phyloP scores from a whole-genome alignment of 2,888 invertebrate species.

The Tenthredo mesomela region DNA sequence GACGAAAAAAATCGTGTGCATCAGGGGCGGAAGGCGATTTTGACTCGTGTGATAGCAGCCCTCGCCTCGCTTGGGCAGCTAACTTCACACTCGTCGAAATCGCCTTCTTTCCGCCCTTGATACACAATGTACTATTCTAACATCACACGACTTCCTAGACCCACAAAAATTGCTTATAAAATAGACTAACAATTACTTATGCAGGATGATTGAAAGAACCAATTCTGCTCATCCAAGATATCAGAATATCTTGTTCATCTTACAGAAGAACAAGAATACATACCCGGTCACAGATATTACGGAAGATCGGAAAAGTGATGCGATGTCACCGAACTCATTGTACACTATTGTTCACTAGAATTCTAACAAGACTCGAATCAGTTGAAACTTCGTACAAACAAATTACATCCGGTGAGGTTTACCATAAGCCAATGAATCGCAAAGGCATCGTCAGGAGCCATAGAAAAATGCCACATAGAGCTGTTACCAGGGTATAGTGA shows the following conservation, averaged over 20 bases:
- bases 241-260: not conserved
- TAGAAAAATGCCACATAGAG: not conserved
- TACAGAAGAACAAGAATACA: not conserved
- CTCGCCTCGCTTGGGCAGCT: no score
- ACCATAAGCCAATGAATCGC: constrained; percentile 23
- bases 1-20: no score
- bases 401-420: not conserved
- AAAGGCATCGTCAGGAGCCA: constrained; percentile 2
- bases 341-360: not conserved
- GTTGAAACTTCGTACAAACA: not conserved
- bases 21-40: no score
- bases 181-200: not conserved
- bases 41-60: no score
- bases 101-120: no score
- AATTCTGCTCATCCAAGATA: not conserved
- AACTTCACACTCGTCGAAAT: no score
- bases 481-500: constrained; percentile 68
- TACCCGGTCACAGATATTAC: not conserved
- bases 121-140: no score
- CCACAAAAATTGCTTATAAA: not conserved
- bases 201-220: no score
- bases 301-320: not conserved
- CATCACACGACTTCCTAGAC: not conserved
- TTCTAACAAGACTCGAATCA: not conserved
- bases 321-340: not conserved